Percentiles rank a stretch among this genome's conserved stretches.
phyloP scores from a whole-genome alignment of 2,113 vertebrate species.

The Oenanthe melanoleuca region DNA sequence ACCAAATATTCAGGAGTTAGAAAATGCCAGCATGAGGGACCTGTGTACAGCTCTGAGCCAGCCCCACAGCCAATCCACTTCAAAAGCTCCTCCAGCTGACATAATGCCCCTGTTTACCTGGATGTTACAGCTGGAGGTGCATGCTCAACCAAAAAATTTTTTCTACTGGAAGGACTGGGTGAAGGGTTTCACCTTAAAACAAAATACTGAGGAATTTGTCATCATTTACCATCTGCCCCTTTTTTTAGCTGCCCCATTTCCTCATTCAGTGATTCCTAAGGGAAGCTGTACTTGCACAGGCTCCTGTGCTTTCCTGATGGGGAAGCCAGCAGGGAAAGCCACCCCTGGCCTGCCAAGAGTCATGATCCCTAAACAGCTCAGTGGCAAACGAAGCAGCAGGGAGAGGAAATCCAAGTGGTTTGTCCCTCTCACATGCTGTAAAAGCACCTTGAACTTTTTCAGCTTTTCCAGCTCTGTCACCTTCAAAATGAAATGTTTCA shows the following conservation, averaged over 20 bases:
- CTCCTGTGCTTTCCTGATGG: background rate
- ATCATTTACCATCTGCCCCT: background rate
- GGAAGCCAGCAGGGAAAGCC: background rate
- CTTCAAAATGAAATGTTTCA: background rate
- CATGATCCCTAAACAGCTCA: accelerated
- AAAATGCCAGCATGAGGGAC: background rate
- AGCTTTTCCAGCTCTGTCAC: background rate
- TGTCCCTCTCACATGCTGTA: background rate
- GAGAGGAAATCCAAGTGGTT: background rate
- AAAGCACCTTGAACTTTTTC: background rate
- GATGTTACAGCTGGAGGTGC: background rate
- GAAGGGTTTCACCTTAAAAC: background rate
- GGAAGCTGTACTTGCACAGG: background rate
- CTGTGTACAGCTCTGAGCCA: background rate
- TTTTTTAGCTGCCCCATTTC: background rate
- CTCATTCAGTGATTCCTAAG: background rate
- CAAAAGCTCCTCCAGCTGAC: background rate
- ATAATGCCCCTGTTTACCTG: background rate
- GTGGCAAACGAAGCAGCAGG: background rate
- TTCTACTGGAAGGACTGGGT: accelerated
- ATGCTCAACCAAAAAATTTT: background rate
- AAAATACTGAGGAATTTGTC: background rate
- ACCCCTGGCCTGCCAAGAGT: background rate
- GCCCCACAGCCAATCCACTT: background rate
- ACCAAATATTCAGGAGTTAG: background rate